Percentiles rank a stretch among this genome's conserved stretches.
Conservation (phyloP, 2,797 vertebrate species). For the Holocentrus rufus region DNA sequence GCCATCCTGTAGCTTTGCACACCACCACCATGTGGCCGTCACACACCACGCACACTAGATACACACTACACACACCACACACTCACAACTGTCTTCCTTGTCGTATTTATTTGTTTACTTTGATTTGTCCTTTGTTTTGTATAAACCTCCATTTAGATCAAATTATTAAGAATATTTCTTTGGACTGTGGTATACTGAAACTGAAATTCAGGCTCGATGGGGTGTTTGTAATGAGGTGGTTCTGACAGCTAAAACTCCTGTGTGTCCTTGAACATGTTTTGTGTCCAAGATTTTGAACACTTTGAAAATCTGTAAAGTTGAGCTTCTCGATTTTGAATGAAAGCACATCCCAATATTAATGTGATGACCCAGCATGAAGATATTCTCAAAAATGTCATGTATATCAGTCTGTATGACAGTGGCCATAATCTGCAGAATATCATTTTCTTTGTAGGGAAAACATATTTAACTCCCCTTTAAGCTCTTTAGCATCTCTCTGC, state of each 20-base stretch:
- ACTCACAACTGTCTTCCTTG: constrained; percentile 75
- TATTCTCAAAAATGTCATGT: constrained; percentile 5
- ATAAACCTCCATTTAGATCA: constrained; percentile 51
- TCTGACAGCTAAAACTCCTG: constrained; percentile 34
- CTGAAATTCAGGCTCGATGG: constrained; percentile 41
- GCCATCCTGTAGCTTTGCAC: constrained; percentile 81
- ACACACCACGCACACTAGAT: constrained; percentile 35
- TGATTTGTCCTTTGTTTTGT: constrained; percentile 51
- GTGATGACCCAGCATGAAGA: constrained; percentile 26
- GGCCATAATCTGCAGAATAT: constrained; percentile 20
- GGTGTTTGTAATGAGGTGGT: constrained; percentile 45
- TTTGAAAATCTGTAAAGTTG: constrained; percentile 35
- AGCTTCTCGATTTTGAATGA: constrained; percentile 49
- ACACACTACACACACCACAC: constrained; percentile 28
- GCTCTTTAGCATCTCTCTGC: constrained; percentile 23
- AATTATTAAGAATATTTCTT: constrained; percentile 51
- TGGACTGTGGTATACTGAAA: constrained; percentile 30
- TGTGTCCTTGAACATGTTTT: constrained; percentile 43
- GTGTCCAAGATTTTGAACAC: constrained; percentile 57
- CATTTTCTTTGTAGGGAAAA: constrained; percentile 24
- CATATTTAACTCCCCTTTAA: background rate
- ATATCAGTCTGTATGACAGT: background rate
- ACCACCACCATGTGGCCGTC: constrained; percentile 72
- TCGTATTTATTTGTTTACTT: constrained; percentile 64
- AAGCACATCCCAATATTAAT: constrained; percentile 37